Evolutionary conservation across 2,113 vertebrate species (phyloP), one percentile per base, ranked within the genome.

Genomic region (Xyliphius kryptos): DNA sequence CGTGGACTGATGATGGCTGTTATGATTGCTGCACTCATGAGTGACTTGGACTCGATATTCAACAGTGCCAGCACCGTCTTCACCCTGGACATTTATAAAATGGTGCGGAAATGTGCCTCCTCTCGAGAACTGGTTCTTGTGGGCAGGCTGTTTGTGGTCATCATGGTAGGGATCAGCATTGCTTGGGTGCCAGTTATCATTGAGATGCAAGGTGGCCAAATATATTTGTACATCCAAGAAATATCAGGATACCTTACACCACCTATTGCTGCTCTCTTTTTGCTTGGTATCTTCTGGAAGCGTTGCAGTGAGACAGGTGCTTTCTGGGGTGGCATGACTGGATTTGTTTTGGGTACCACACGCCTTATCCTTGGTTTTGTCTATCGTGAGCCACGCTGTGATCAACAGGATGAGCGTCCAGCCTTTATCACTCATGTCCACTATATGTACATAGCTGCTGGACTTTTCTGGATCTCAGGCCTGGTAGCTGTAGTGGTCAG

Each of bases 61-160:
- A 99, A 99, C 82, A 99, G 96, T 3, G 90, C 94, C 60, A 98
- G 96, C 79, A 99, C 94, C 69, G 97, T 99, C 70, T 99, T 99
- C 82, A 99, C 96, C 0, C 89, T 99, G 44, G 96, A 99, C 20
- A 87, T 99, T 61, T 99, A 99, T 85, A 89, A 94, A 41, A 93
- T 89, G 3, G 43, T 91, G 44, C 87, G 93, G 21, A 86, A 72
- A 66, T 80, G 70, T 0, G 90, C 94, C 0, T 85, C 90, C 1
- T 92, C 95, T 69, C 85, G 89, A 2, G 96, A 99, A 70, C 87
- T 99, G 17, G 87, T 99, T 81, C 50, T 93, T 2, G 90, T 97
- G n/a, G 96, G 96, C 20, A 89, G 94, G 61, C 52, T 97, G 44
- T 99, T 98, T 72, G 92, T 98, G 68, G 85, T 94, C 5, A 62